Evolutionary conservation across 2,888 invertebrate genomes (phyloP).

Genomic region (Erebia aethiops): DNA sequence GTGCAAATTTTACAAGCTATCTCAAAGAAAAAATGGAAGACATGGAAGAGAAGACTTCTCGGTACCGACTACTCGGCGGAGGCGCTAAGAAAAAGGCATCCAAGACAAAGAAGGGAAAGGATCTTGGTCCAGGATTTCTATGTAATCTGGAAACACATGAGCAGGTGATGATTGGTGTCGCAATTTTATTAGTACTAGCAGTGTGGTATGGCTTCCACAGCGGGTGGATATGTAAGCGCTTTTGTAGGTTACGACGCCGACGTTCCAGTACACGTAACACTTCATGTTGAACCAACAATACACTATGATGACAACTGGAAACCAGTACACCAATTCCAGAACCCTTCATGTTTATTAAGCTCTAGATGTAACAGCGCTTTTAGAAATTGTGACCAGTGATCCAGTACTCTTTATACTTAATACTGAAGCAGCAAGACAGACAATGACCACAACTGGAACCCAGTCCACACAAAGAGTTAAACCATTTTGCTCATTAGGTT

Average conservation of each 20-base stretch:
- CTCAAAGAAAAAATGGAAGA: not conserved
- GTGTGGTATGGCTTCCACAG: not conserved
- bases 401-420: not conserved
- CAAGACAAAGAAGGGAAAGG: not conserved
- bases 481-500: too few relatives aligned
- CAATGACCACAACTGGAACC: not conserved
- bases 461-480: not conserved
- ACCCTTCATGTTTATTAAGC: too few relatives aligned
- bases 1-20: not conserved
- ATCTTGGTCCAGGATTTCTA: not conserved
- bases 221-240: not conserved
- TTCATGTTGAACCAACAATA: not conserved
- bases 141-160: not conserved
- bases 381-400: not conserved
- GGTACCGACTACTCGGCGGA: not conserved
- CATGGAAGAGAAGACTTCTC: not conserved
- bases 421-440: not conserved
- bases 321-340: not conserved
- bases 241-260: not conserved
- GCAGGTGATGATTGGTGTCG: not conserved
- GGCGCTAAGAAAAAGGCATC: not conserved
- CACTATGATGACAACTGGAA: not conserved
- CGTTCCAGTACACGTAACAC: not conserved
- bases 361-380: not conserved
- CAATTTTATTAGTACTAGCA: not conserved